A percentile compares a stretch with the other conserved stretches of the same genome.
Conservation (phyloP, 2,113 vertebrate genomes). For the Sylvilagus bachmani region DNA sequence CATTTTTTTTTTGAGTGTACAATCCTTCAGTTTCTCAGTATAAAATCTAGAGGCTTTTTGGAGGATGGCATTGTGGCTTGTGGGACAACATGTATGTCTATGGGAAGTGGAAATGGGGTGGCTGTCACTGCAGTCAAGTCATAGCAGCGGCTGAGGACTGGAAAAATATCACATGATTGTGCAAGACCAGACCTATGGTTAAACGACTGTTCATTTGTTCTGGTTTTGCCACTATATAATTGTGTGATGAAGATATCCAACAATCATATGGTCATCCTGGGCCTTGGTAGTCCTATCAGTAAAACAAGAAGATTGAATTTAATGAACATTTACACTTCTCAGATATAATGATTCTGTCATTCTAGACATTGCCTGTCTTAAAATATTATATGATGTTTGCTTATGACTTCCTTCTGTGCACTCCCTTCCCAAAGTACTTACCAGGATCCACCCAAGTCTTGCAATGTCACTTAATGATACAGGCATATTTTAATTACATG, state of each 20-base stretch:
- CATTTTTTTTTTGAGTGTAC: neutral
- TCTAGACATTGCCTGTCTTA: neutral
- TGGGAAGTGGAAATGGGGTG: neutral
- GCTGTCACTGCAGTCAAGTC: neutral
- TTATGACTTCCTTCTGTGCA: neutral
- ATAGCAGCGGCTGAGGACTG: neutral
- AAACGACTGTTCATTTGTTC: neutral
- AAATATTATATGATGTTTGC: slow-evolving; percentile 51
- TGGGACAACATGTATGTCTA: neutral
- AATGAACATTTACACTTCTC: neutral
- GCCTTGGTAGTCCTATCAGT: neutral
- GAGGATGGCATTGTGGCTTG: neutral
- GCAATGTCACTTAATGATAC: slow-evolving; percentile 44
- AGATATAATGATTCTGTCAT: neutral
- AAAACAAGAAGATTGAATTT: neutral
- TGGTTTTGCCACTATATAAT: neutral
- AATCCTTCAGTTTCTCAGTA: neutral
- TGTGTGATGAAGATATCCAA: neutral
- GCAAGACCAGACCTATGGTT: fast-evolving
- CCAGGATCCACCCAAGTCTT: slow-evolving; percentile 41
- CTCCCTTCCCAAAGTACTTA: slow-evolving; percentile 28
- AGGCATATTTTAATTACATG: slow-evolving; percentile 44
- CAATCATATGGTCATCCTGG: neutral
- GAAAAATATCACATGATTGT: too few relatives aligned
- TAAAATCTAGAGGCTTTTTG: neutral